phyloP scores from a whole-genome alignment of 1,140 invertebrate genomes.

The Trichonephila inaurata region DNA sequence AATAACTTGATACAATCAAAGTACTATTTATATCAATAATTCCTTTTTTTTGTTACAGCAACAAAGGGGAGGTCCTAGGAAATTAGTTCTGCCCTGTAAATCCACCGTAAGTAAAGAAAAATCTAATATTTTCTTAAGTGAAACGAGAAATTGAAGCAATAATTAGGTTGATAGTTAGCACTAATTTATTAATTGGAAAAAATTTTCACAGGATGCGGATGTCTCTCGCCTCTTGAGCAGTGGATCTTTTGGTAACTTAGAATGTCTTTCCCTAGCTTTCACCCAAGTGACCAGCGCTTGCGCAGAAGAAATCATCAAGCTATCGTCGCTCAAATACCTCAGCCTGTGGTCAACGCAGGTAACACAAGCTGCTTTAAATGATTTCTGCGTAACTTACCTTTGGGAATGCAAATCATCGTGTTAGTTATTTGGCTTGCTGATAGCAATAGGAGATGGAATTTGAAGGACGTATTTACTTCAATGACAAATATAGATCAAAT shows the following conservation, averaged over 20 bases:
- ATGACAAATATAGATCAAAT: too few species aligned
- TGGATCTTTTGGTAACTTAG: slow-evolving; percentile 91
- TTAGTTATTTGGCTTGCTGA: too few species aligned
- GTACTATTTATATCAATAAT: too few species aligned
- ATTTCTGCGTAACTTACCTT: too few species aligned
- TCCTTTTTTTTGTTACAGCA: slow-evolving; percentile 83
- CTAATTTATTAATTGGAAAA: too few species aligned
- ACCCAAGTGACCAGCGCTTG: slow-evolving; percentile 92
- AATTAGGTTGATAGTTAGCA: too few species aligned
- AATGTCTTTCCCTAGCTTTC: slow-evolving; percentile 91
- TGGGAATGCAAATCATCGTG: too few species aligned
- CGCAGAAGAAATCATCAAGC: slow-evolving; percentile 91
- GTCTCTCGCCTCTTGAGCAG: slow-evolving; percentile 88
- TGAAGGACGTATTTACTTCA: too few species aligned
- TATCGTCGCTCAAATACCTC: slow-evolving; percentile 90
- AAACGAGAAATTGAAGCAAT: too few species aligned
- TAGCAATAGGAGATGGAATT: too few species aligned
- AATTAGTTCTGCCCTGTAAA: slow-evolving; percentile 89
- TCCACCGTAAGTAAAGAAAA: slow-evolving; percentile 83
- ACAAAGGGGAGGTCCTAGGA: slow-evolving; percentile 91
- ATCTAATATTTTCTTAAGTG: too few species aligned
- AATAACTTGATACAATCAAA: too few species aligned
- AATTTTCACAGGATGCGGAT: slow-evolving; percentile 84
- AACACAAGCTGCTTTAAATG: background rate
- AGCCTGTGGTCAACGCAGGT: slow-evolving; percentile 93